Conservation (phyloP, 2,888 invertebrate species). For the Ichneumon xanthorius region DNA sequence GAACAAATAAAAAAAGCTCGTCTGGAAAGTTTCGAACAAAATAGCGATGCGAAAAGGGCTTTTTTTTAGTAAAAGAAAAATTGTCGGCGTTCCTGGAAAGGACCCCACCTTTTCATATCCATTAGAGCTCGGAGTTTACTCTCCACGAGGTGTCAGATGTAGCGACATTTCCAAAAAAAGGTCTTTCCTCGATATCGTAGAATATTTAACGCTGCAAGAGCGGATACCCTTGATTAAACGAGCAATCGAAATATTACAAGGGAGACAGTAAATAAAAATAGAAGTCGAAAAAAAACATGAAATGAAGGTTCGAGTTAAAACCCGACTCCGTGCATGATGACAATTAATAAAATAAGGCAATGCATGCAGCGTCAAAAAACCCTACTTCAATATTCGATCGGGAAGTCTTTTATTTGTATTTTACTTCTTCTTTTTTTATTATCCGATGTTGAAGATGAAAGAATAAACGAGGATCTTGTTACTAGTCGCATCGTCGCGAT, state of each 20-base stretch:
- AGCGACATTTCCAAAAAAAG: too few relatives aligned
- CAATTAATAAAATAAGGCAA: neutral
- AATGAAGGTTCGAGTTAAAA: neutral
- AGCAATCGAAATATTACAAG: slow-evolving; percentile 1
- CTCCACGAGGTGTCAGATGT: slow-evolving; percentile 4
- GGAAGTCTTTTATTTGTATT: neutral
- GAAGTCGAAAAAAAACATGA: neutral
- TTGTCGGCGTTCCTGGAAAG: neutral
- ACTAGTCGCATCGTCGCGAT: neutral
- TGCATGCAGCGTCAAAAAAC: too few relatives aligned
- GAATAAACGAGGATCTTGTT: neutral
- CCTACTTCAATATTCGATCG: too few relatives aligned
- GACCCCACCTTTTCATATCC: neutral
- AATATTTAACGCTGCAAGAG: neutral
- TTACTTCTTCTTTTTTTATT: too few relatives aligned
- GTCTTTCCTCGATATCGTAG: neutral
- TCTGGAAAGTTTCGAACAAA: slow-evolving; percentile 26
- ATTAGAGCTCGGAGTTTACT: neutral
- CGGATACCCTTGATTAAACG: slow-evolving; percentile 16
- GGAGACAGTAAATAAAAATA: neutral
- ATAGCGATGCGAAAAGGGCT: neutral
- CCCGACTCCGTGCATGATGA: neutral
- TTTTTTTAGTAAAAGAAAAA: slow-evolving; percentile 20
- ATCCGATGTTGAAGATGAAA: neutral
- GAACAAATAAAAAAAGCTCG: neutral